A percentile compares a stretch with the other conserved stretches of the same genome.
These are phyloP conservation scores for Vidua chalybeata DNA, from an alignment of 2,113 vertebrate species.

Conservation along the genomic window DNA sequence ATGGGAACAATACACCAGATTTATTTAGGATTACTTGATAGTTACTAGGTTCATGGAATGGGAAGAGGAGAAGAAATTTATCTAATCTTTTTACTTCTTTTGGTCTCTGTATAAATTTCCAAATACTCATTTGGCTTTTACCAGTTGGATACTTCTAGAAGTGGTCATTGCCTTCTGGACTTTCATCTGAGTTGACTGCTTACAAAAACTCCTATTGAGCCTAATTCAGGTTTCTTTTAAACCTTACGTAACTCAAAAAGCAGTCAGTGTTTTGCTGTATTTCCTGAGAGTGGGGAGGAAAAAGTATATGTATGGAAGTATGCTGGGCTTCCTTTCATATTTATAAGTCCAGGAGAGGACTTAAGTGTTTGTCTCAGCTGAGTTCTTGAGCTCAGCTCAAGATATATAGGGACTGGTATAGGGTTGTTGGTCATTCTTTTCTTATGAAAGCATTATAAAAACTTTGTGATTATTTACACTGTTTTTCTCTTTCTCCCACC, in stretches of 20 bases:
- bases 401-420: fast-evolving
- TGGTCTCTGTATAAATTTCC: background rate
- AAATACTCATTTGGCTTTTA: background rate
- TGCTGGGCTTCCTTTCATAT: background rate
- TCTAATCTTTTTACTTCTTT: background rate
- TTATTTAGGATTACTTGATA: slow-evolving; percentile 41
- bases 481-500: background rate
- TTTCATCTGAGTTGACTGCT: background rate
- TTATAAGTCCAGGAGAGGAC: background rate
- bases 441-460: background rate
- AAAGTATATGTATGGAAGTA: fast-evolving
- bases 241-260: background rate
- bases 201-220: background rate
- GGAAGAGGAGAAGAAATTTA: background rate
- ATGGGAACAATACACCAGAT: slow-evolving; percentile 2
- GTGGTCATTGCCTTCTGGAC: background rate
- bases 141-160: background rate
- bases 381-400: background rate
- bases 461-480: background rate
- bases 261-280: background rate
- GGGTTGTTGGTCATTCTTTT: background rate
- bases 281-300: background rate
- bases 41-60: background rate
- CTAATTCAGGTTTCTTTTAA: background rate
- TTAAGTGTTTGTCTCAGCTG: background rate